Evolutionary conservation across 2,888 invertebrate species (phyloP).

Genomic region (Cremastinae sp.): DNA sequence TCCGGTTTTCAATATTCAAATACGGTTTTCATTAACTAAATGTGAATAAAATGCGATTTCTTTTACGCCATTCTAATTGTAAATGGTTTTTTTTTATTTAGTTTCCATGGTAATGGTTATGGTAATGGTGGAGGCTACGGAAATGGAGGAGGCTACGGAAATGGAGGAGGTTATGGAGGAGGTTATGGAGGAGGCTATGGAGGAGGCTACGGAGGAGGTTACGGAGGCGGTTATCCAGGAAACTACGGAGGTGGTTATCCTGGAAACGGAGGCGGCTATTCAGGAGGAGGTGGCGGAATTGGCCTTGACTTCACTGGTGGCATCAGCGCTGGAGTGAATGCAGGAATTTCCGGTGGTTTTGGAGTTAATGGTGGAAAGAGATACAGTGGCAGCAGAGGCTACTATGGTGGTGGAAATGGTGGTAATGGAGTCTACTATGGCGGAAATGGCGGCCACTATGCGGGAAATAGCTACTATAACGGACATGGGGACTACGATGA

Average conservation of each 20-base stretch:
- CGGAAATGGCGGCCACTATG: not conserved
- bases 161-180: not conserved
- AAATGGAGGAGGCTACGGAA: slow-evolving; percentile 3
- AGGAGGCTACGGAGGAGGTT: not conserved
- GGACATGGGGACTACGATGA: not conserved
- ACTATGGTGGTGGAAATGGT: not conserved
- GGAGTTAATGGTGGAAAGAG: too few relatives aligned
- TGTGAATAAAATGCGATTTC: too few relatives aligned
- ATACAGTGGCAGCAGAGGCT: not conserved
- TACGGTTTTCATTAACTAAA: too few relatives aligned
- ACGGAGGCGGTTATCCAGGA: not conserved
- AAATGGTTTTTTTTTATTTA: too few relatives aligned
- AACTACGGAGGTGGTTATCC: not conserved
- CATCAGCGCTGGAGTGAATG: too few relatives aligned
- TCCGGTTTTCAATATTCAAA: too few relatives aligned
- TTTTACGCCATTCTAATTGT: too few relatives aligned
- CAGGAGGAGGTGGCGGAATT: too few relatives aligned
- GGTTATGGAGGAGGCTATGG: slow-evolving; percentile 1
- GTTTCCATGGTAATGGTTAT: slow-evolving; percentile 2
- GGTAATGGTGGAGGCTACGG: slow-evolving; percentile 8
- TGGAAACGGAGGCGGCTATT: slow-evolving; percentile 1
- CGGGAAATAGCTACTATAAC: not conserved
- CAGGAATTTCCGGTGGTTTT: too few relatives aligned
- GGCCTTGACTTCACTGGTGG: too few relatives aligned
- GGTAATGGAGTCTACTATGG: not conserved